A percentile compares a stretch with the other conserved stretches of the same genome.
Conservation (phyloP, 1,140 invertebrate genomes). For the Notospermus geniculatus region DNA sequence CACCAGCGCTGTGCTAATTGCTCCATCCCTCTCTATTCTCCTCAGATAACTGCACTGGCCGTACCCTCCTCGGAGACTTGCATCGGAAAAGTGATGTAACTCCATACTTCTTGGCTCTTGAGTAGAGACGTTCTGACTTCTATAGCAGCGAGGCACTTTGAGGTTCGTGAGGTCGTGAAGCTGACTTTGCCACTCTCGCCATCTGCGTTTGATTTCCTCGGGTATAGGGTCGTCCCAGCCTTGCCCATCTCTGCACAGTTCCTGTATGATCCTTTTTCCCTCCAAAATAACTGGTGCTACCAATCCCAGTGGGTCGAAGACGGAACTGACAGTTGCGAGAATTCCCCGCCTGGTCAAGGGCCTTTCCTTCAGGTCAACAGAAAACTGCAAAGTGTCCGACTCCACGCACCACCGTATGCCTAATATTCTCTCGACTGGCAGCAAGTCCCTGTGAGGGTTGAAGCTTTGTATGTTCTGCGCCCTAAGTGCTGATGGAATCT, state of each 20-base stretch:
- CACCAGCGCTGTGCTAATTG: conserved; percentile 14
- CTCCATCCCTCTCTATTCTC: not conserved
- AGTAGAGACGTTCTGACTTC: conserved; percentile 15
- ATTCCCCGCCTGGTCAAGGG: conserved; percentile 12
- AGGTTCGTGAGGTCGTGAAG: conserved; percentile 11
- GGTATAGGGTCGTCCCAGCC: conserved; percentile 28
- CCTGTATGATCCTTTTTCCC: conserved; percentile 22
- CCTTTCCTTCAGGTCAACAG: conserved; percentile 11
- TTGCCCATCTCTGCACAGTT: conserved; percentile 19
- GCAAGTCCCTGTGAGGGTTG: conserved; percentile 15
- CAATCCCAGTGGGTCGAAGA: conserved; percentile 24
- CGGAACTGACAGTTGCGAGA: conserved; percentile 15
- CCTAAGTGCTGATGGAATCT: conserved; percentile 11
- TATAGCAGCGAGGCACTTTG: conserved; percentile 14
- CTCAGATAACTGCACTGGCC: conserved; percentile 33
- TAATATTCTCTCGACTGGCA: conserved; percentile 20
- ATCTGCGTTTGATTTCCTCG: conserved; percentile 5
- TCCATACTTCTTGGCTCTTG: not conserved
- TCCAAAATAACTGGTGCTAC: conserved; percentile 22
- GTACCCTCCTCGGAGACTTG: conserved; percentile 22
- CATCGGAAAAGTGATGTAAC: conserved; percentile 35
- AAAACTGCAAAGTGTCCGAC: conserved; percentile 23
- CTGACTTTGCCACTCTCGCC: conserved; percentile 19
- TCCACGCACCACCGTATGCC: conserved; percentile 25
- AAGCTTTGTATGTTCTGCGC: conserved; percentile 24